Base-by-base conservation (phyloP, 2,797 vertebrate species). In the Benthosema pterotum region DNA sequence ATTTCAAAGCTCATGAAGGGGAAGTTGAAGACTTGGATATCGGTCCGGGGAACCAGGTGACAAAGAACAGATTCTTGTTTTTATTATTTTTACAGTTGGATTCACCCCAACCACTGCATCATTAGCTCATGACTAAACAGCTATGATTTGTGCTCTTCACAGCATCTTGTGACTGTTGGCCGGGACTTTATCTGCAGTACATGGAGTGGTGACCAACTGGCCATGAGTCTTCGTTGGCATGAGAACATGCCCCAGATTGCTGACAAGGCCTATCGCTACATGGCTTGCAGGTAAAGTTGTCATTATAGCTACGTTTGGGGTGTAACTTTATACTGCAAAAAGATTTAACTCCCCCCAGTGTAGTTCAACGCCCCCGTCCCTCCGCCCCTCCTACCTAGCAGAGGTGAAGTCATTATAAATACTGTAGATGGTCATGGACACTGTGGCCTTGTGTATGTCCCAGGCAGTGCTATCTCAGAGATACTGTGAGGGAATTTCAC, bases 1-100 rank as follows among this genome's bases (percentile, higher is more conserved):
- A 96, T 80, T 97, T 97, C 76, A 95, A 89, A 91, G 97, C 96
- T 3, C 97, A 99, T 0, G 89, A 95, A 0, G 96, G 93, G 14
- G 97, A 98, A 80, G 90, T 99, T 0, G 96, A 97, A 75, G 97
- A 98, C 68, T 83, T 98, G 1, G 91, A 97, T 0, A 87, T 97
- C 63, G 94, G 95, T 67, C 93, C 93, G 11, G 92, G 91, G 57
- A 95, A 95, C 78, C 96, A 97, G 96, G 97, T 98, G 60, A 63
- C 38, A 16, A 17, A 16, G 38, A 28, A 14, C 4, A 38, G 7
- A 8, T 38, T 57, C 14, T 5, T 11, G n/a, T n/a, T n/a, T n/a
- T n/a, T n/a, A n/a, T n/a, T n/a, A n/a, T n/a, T n/a, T n/a, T n/a
- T n/a, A n/a, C n/a, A n/a, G n/a, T n/a, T 13, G 18, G 17, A 53